Base-by-base conservation (phyloP, 2,888 invertebrate species). In the Diaphora mendica region DNA sequence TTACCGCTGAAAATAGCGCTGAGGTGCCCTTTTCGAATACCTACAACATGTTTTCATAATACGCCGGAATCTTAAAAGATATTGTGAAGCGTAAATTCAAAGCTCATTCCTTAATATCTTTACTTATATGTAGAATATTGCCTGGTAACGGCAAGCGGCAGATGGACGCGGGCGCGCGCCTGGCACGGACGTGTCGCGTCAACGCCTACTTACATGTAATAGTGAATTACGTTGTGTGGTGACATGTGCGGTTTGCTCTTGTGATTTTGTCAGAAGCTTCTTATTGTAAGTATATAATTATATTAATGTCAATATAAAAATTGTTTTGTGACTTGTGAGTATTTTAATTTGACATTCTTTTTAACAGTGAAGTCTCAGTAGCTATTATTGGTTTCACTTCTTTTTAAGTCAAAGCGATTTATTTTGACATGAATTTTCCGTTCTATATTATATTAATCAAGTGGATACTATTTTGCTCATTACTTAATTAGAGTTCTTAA, bases 181-280 rank as follows among this genome's bases (percentile, higher is more conserved):
- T 68, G 51, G 62, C 76, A 68, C 77, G 80, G 82, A 80, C 85
- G 84, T 80, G 77, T 84, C 78, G 79, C 78, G 77, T 72, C 64
- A 77, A 77, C 75, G 83, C 85, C 83, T 79, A 73, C 74, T 55
- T 72, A 64, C 42, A 74, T 71, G 55, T 71, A 75, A 76, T 75
- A 77, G 85, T 85, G 85, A 72, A 62, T 78, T 81, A 83, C 85
- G 82, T 76, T 77, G 85, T 85, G 84, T 77, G 68, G 84, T 85
- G 84, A 78, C 78, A 85, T 85, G 84, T 84, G 84, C 77, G 72
- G 71, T 79, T 78, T 79, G 76, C 85, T 83, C 73, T 80, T 82
- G 85, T 84, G 84, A 77, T 83, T 82, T 73, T 77, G 75, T 62
- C 75, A 80, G 80, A 82, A 73, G 72, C 75, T 68, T 77, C 35